A percentile compares a stretch with the other conserved stretches of the same genome.
These are phyloP conservation scores for Drosophila mettleri DNA, from an alignment of 2,888 invertebrate species.

Conservation along the genomic window DNA sequence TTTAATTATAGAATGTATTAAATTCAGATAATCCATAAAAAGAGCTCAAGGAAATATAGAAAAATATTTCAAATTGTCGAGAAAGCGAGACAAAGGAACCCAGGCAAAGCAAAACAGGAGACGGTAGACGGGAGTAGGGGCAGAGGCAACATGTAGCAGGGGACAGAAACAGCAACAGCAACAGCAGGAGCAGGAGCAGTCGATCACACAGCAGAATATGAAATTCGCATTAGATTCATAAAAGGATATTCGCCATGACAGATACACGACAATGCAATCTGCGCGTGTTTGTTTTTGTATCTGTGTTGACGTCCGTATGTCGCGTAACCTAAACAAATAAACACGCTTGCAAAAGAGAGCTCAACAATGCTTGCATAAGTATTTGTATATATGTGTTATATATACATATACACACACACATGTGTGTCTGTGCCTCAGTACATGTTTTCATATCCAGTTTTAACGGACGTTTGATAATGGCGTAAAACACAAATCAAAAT, in stretches of 20 bases:
- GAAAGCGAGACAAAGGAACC: slow-evolving; percentile 26
- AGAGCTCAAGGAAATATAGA: background rate
- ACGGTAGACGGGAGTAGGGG: background rate
- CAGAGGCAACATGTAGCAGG: background rate
- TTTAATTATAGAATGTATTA: background rate
- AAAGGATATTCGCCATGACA: slow-evolving; percentile 66
- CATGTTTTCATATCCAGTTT: slow-evolving; percentile 11
- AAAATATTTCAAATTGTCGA: slow-evolving; percentile 19
- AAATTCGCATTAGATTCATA: slow-evolving; percentile 71
- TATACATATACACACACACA: background rate
- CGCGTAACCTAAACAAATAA: slow-evolving; percentile 70
- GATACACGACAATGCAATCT: slow-evolving; percentile 34
- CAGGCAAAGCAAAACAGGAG: slow-evolving; percentile 24
- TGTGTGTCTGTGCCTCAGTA: background rate
- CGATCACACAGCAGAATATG: slow-evolving; percentile 57
- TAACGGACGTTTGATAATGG: background rate
- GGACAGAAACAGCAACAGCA: slow-evolving; percentile 2
- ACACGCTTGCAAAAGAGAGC: slow-evolving; percentile 24
- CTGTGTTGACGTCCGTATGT: slow-evolving; percentile 44
- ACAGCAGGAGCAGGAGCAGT: slow-evolving; percentile 4
- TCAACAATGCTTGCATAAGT: slow-evolving; percentile 1
- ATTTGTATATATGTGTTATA: background rate
- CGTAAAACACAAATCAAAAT: slow-evolving; percentile 16
- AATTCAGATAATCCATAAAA: slow-evolving; percentile 42
- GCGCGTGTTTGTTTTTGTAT: slow-evolving; percentile 28